Conservation (phyloP, 2,113 vertebrate genomes). For the Calyptomena viridis region DNA sequence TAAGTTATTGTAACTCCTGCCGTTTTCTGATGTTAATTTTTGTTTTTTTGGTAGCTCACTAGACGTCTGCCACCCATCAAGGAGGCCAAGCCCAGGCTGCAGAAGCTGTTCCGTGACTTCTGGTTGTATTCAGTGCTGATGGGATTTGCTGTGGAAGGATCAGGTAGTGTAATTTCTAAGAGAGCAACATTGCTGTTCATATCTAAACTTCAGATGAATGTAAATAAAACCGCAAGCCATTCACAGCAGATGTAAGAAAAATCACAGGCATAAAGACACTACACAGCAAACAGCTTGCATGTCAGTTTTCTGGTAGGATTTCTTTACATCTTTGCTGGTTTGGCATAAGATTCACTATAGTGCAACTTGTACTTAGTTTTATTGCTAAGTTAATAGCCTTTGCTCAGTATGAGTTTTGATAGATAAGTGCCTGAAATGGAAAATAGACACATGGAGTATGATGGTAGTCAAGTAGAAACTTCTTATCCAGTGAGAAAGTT, state of each 20-base stretch:
- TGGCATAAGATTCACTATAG: neutral
- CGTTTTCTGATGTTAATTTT: neutral
- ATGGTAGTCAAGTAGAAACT: neutral
- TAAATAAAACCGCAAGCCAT: neutral
- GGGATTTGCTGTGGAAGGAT: constrained; percentile 96
- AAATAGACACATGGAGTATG: neutral
- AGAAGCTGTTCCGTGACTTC: constrained; percentile 97
- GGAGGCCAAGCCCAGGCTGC: constrained; percentile 91
- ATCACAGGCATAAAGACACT: neutral
- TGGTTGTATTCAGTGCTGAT: constrained; percentile 97
- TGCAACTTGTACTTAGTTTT: neutral
- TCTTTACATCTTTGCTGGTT: neutral
- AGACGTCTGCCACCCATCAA: constrained; percentile 91
- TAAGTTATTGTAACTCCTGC: neutral
- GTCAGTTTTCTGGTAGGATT: neutral
- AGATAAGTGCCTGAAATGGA: neutral
- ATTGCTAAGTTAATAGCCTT: neutral
- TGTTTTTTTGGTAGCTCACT: constrained; percentile 78
- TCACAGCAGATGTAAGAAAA: neutral
- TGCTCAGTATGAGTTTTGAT: neutral
- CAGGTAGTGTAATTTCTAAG: constrained; percentile 75
- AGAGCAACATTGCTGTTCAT: neutral
- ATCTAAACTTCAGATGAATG: neutral
- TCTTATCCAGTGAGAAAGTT: neutral
- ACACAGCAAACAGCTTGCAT: neutral